Evolutionary conservation across 1,140 invertebrate species (phyloP), one percentile per base, ranked within the genome.

Genomic region (Anastatus disparis): DNA sequence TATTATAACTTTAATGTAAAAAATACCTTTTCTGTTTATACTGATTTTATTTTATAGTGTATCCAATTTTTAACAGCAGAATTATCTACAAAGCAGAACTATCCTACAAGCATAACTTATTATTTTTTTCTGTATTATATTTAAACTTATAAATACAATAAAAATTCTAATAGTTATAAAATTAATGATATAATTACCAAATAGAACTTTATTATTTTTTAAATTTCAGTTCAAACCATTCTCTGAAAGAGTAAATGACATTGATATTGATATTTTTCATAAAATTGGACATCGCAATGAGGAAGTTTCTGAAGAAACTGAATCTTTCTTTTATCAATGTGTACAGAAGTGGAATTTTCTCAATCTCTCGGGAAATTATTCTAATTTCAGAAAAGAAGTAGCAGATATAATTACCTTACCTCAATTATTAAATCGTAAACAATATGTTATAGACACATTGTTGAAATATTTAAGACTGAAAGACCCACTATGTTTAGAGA

Each of bases 281-380:
- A 91, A 90, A 83, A 88, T 95, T 50, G 87, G 89, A 2, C 93
- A 94, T 86, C 87, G 88, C 78, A 89, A 93, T 82, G 88, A 92
- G 76, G 88, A 91, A 77, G 86, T 87, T 56, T 85, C 89, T 29
- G 90, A 93, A 74, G 90, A 93, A 69, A 81, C 84, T 40, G 89
- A 91, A 74, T 94, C 94, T 3, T 91, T 91, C 81, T 96, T 97
- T 82, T 87, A 90, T 77, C 89, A 94, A 80, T 89, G 93, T 0
- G 78, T 97, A n/a, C 87, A 91, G 73, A 96, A 96, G 89, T 97
- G 95, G 95, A 90, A 89, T 77, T 90, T 91, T 40, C 86, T 96
- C 22, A 96, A 97, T 85, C 89, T 94, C 62, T 94, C 94, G 2
- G 89, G 94, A 75, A 91, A 92, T 78, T 98, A 92, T 85, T 88